These are phyloP conservation scores for Danio jaintianensis DNA, from an alignment of 2,797 vertebrate genomes.

Conservation along the genomic window DNA sequence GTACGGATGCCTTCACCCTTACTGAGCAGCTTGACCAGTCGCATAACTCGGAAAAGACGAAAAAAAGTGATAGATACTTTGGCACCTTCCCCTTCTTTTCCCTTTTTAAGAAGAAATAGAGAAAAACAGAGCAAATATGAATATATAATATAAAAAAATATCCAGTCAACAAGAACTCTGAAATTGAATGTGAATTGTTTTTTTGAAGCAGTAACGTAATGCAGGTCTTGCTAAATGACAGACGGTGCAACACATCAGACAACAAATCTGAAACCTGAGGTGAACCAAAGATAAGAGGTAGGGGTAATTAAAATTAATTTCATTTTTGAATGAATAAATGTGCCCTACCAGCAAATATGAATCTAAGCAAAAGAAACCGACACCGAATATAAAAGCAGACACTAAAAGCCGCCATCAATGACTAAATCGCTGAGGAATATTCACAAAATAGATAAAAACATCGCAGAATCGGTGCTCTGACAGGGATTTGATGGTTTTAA, in stretches of 20 bases:
- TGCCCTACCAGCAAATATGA: too few species aligned
- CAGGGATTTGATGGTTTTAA: too few species aligned
- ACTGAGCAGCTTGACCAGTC: slow-evolving; percentile 96
- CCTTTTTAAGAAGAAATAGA: slow-evolving; percentile 48
- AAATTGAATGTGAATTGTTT: not conserved
- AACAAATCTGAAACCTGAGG: not conserved
- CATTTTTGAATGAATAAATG: too few species aligned
- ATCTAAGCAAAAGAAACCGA: too few species aligned
- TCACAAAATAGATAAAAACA: too few species aligned
- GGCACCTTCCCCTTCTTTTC: slow-evolving; percentile 88
- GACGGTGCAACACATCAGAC: not conserved
- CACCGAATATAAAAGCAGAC: too few species aligned
- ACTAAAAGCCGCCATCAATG: too few species aligned
- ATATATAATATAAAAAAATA: not conserved
- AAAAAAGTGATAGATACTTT: slow-evolving; percentile 99
- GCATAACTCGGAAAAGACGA: slow-evolving; percentile 97
- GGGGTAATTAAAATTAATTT: too few species aligned
- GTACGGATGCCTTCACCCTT: slow-evolving; percentile 97
- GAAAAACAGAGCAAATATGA: slow-evolving; percentile 60
- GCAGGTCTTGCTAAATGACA: not conserved
- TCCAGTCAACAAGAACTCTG: not conserved
- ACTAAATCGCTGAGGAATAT: too few species aligned
- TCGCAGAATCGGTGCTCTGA: too few species aligned
- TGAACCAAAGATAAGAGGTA: not conserved
- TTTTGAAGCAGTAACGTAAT: not conserved